Evolutionary conservation across 1,140 invertebrate species (phyloP).

Genomic region (Drosophila kikkawai): DNA sequence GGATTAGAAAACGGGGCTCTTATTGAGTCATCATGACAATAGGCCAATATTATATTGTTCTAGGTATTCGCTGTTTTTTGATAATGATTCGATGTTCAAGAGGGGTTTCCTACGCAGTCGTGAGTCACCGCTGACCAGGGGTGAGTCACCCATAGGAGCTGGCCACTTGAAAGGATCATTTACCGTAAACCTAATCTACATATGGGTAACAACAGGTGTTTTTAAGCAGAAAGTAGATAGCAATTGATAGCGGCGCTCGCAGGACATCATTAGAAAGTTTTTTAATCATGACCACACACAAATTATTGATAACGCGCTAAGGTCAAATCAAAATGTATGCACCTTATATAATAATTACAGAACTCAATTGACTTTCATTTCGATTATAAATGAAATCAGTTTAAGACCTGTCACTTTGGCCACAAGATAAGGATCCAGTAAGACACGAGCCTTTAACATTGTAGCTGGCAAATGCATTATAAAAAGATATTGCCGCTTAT

Average conservation of each 20-base stretch:
- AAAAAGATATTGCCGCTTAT: slow-evolving; percentile 54
- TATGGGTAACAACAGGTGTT: slow-evolving; percentile 12
- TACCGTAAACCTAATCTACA: neutral
- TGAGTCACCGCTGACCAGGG: slow-evolving; percentile 37
- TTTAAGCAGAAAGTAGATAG: slow-evolving; percentile 2
- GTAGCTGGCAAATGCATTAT: slow-evolving; percentile 13
- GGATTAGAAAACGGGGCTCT: neutral
- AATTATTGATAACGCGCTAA: neutral
- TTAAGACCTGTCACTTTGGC: slow-evolving; percentile 2
- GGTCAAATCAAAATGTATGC: neutral
- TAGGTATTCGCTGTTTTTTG: slow-evolving; percentile 34
- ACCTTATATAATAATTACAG: slow-evolving; percentile 12
- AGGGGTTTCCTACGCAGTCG: slow-evolving; percentile 62
- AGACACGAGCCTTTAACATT: slow-evolving; percentile 7
- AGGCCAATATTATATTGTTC: slow-evolving; percentile 30
- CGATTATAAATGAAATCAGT: slow-evolving; percentile 4
- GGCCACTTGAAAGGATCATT: slow-evolving; percentile 39
- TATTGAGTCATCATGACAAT: slow-evolving; percentile 51
- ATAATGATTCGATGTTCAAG: slow-evolving; percentile 45
- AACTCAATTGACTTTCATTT: slow-evolving; percentile 14
- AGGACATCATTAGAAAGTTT: neutral
- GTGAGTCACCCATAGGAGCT: slow-evolving; percentile 38
- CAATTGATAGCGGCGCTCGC: neutral
- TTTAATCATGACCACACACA: slow-evolving; percentile 17
- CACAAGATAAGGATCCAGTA: neutral